A percentile compares a stretch with the other conserved stretches of the same genome.
Evolutionary conservation across 2,113 vertebrate genomes (phyloP).

Genomic region (Arvicanthis niloticus): DNA sequence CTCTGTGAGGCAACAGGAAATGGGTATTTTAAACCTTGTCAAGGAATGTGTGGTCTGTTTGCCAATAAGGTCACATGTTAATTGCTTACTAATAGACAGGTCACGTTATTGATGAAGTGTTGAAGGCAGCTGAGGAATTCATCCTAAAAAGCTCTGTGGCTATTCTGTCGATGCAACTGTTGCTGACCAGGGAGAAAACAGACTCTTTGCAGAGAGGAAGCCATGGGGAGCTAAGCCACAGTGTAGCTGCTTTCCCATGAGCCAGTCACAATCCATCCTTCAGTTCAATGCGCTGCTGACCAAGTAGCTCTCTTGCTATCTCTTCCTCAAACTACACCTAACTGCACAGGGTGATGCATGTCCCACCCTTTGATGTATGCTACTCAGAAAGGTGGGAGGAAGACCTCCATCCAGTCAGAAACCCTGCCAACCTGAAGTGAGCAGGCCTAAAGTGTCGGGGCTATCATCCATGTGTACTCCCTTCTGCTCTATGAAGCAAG

Average conservation of each 20-base stretch:
- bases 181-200: background rate
- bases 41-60: background rate
- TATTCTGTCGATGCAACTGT: constrained; percentile 34
- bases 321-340: background rate
- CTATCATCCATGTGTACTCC: background rate
- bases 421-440: background rate
- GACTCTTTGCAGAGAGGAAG: background rate
- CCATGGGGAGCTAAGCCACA: background rate
- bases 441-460: too few species aligned
- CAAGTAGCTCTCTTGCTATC: background rate
- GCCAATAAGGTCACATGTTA: constrained; percentile 47
- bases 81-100: constrained; percentile 57
- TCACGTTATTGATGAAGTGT: constrained; percentile 55
- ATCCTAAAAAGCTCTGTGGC: background rate
- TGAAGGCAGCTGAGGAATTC: constrained; percentile 48
- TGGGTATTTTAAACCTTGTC: constrained; percentile 11
- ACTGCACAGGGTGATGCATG: background rate
- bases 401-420: background rate
- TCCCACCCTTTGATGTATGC: background rate
- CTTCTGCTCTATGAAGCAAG: background rate
- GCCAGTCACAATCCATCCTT: background rate
- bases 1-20: constrained; percentile 33
- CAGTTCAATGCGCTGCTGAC: background rate
- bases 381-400: background rate
- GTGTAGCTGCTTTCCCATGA: background rate